phyloP scores from a whole-genome alignment of 2,888 invertebrate species.

The Frankliniella intonsa region DNA sequence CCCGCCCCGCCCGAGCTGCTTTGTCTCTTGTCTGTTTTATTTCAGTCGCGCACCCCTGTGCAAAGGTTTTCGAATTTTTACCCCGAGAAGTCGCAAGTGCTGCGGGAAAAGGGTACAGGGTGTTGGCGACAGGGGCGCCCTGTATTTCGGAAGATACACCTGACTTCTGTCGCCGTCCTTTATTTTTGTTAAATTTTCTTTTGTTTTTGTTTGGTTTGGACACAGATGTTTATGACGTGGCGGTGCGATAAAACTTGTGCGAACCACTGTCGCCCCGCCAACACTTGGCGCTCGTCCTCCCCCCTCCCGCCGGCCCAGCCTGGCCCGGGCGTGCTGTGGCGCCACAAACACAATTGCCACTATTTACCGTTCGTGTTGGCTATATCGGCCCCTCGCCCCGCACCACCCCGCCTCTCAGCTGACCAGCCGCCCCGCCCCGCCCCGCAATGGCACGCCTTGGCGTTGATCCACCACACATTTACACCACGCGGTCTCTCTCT shows the following conservation, averaged over 20 bases:
- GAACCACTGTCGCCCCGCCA: background rate
- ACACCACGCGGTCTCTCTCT: background rate
- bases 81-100: background rate
- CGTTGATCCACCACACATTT: background rate
- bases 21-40: background rate
- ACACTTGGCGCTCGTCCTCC: background rate
- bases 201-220: too few species aligned
- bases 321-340: background rate
- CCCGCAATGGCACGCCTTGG: conserved; percentile 5
- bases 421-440: background rate
- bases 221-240: too few species aligned
- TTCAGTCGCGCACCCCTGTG: conserved; percentile 22
- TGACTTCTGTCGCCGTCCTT: too few species aligned
- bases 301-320: too few species aligned
- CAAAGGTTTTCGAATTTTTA: conserved; percentile 4
- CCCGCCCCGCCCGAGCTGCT: background rate
- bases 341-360: conserved; percentile 10
- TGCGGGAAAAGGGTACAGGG: too few species aligned
- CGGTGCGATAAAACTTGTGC: background rate
- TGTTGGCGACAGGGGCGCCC: too few species aligned
- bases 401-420: conserved; percentile 4
- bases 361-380: conserved; percentile 14
- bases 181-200: too few species aligned
- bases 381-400: background rate
- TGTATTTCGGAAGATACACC: too few species aligned